phyloP scores from a whole-genome alignment of 92 coral and sea anemone genomes.

The Epizoanthus ramosus region DNA sequence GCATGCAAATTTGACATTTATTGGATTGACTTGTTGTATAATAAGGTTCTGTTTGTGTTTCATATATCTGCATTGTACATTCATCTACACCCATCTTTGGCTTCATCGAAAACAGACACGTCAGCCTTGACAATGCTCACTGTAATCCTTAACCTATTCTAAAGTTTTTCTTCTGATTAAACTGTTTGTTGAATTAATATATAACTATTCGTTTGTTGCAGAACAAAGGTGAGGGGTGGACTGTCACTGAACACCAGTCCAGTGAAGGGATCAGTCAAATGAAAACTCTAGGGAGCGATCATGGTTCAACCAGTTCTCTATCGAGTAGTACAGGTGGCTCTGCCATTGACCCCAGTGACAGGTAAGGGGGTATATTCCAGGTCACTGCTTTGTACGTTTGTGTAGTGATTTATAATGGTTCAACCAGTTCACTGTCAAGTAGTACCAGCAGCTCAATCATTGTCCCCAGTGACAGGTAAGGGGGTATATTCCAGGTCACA shows the following conservation, averaged over 20 bases:
- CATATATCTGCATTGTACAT: no score
- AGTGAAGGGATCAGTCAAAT: background rate
- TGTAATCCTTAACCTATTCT: background rate
- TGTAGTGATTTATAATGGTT: background rate
- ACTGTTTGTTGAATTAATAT: background rate
- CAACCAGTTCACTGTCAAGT: constrained; percentile 40
- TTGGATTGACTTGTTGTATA: no score
- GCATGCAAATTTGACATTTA: no score
- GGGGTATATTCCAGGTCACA: background rate
- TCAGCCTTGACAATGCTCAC: no score
- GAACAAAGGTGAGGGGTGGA: constrained; percentile 79
- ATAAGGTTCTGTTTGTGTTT: no score
- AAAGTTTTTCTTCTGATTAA: background rate
- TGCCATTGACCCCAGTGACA: constrained; percentile 66
- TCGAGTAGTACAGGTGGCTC: constrained; percentile 44
- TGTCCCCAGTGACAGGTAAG: constrained; percentile 71
- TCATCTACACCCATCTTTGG: no score
- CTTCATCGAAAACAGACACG: no score
- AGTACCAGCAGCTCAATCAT: constrained; percentile 36
- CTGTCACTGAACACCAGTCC: constrained; percentile 57
- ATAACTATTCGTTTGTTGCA: constrained; percentile 4
- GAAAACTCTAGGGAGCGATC: constrained; percentile 5
- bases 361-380: constrained; percentile 44
- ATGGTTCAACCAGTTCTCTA: constrained; percentile 27
- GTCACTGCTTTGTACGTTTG: background rate